Conservation (phyloP, 2,113 vertebrate species). For the Ariopsis seemanni region DNA sequence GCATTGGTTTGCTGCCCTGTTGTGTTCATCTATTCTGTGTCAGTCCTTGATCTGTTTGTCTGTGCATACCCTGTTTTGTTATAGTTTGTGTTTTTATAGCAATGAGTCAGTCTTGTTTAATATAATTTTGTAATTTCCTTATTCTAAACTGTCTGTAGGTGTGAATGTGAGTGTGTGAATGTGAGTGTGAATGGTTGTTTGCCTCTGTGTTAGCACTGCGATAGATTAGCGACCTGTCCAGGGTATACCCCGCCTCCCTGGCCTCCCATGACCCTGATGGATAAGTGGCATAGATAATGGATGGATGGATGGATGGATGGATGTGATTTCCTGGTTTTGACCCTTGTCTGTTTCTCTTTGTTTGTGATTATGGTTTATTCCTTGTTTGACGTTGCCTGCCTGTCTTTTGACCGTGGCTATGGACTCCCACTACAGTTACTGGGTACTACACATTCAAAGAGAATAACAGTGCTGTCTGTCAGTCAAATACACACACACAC, state of each 20-base stretch:
- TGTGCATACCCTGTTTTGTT: background rate
- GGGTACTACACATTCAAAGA: background rate
- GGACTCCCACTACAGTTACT: too few relatives aligned
- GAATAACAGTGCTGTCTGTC: background rate
- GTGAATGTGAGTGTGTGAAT: too few relatives aligned
- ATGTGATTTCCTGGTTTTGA: background rate
- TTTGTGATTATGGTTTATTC: background rate
- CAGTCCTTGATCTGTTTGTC: background rate
- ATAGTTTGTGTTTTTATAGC: background rate
- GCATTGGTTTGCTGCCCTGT: background rate
- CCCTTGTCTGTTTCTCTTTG: background rate
- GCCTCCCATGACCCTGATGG: too few relatives aligned
- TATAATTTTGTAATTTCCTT: background rate
- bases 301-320: too few relatives aligned
- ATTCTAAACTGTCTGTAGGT: too few relatives aligned
- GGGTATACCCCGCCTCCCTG: too few relatives aligned
- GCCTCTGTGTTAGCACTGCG: too few relatives aligned
- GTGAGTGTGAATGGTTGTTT: too few relatives aligned
- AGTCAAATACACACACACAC: constrained; percentile 16
- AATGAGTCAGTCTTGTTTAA: background rate
- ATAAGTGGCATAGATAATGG: too few relatives aligned
- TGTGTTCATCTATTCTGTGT: background rate
- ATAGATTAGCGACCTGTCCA: too few relatives aligned
- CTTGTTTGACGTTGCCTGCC: background rate
- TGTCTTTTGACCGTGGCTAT: background rate